These are phyloP conservation scores for Augiades crinisus DNA, from an alignment of 2,888 invertebrate genomes.

Conservation along the genomic window DNA sequence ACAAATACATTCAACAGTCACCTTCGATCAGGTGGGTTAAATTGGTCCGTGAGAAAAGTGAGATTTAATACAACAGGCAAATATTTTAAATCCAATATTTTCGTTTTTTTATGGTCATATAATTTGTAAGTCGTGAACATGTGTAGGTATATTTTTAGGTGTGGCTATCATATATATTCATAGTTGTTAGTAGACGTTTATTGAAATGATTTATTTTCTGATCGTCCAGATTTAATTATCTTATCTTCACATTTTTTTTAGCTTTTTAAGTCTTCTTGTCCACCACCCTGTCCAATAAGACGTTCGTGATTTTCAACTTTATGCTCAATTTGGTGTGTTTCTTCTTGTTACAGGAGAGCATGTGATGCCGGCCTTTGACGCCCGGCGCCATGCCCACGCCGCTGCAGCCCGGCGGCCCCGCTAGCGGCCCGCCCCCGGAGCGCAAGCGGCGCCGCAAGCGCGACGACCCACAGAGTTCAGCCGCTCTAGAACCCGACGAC, in stretches of 20 bases:
- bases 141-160: too few species aligned
- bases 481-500: conserved; percentile 81
- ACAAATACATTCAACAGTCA: conserved; percentile 67
- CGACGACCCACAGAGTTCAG: conserved; percentile 82
- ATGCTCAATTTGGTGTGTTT: neutral
- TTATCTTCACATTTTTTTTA: too few species aligned
- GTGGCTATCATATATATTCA: too few species aligned
- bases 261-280: too few species aligned
- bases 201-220: too few species aligned
- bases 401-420: conserved; percentile 82
- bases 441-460: conserved; percentile 84
- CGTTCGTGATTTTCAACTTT: neutral
- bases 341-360: conserved; percentile 77
- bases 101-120: neutral
- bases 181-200: too few species aligned
- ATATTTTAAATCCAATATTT: neutral
- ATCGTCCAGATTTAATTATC: too few species aligned
- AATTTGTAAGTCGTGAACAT: too few species aligned
- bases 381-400: conserved; percentile 83
- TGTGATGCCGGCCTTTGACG: conserved; percentile 82
- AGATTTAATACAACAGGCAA: conserved; percentile 5
- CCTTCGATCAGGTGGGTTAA: conserved; percentile 60
- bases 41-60: conserved; percentile 67
- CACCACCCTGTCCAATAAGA: too few species aligned
- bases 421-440: conserved; percentile 82